Percentiles rank a stretch among this genome's conserved stretches.
Conservation (phyloP, 2,797 vertebrate genomes). For the Botia almorhae region DNA sequence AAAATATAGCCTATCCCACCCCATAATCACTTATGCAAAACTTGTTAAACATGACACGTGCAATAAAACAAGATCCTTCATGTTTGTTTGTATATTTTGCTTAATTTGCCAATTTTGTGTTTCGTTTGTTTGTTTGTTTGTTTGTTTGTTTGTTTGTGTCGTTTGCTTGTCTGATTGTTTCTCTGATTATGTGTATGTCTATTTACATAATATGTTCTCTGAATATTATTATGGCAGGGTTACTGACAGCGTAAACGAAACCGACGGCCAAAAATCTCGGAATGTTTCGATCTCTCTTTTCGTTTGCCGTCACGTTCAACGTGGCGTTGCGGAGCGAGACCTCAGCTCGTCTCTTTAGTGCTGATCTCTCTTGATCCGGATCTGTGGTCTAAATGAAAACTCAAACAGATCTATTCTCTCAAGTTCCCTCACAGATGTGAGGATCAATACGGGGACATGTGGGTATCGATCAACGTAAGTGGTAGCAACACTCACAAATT, state of each 20-base stretch:
- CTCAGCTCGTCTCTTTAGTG: constrained; percentile 53
- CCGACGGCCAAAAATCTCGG: constrained; percentile 6
- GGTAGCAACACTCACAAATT: constrained; percentile 77
- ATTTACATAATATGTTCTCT: too few species aligned
- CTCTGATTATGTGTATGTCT: too few species aligned
- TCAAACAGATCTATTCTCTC: constrained; percentile 78
- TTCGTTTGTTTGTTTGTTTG: too few species aligned
- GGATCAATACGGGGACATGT: constrained; percentile 81
- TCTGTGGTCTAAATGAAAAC: constrained; percentile 79
- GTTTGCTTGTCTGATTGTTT: not conserved
- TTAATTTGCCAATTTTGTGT: too few species aligned
- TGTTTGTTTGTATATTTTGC: too few species aligned
- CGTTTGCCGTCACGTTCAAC: constrained; percentile 34
- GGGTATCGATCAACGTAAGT: constrained; percentile 81
- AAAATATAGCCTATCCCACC: too few species aligned
- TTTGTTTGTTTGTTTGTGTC: not conserved
- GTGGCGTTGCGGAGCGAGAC: constrained; percentile 48
- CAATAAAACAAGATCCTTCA: too few species aligned
- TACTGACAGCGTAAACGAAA: constrained; percentile 9
- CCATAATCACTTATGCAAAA: too few species aligned
- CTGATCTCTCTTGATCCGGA: constrained; percentile 69
- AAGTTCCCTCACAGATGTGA: constrained; percentile 78
- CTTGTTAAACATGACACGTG: too few species aligned
- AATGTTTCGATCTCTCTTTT: constrained; percentile 28
- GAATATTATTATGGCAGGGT: too few species aligned